Base-by-base conservation (phyloP, 2,113 vertebrate species). In the Archocentrus centrarchus region DNA sequence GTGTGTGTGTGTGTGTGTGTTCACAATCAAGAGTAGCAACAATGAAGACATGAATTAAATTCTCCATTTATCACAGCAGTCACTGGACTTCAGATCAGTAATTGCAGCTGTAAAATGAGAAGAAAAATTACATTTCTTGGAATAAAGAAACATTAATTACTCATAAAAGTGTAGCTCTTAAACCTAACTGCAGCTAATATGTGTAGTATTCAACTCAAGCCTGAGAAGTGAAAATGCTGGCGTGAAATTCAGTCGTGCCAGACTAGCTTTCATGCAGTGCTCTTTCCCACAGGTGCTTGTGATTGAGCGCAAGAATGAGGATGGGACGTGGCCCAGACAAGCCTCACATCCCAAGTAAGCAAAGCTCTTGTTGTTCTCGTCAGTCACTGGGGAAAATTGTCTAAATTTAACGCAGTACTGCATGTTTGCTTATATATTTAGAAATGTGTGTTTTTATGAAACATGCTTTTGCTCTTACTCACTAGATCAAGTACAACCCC, bases 301-400 rank as follows among this genome's bases (percentile, higher is more conserved):
- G 75, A 98, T 99, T 92, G 98, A 99, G 93, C 96, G 96, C 85
- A 98, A 97, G 93, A 99, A 97, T 87, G 97, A 98, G 88, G 98
- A 99, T 92, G 98, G 98, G 77, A 97, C 97, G 0, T 99, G 98
- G 98, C 98, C 98, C 60, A 96, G 97, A 91, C 98, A 99, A 93
- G 93, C 95, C 18, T 93, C 93, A 64, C 96, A 97, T 91, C 79
- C 97, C 81, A 98, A 98, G 98, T 99, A 96, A 97, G 93, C 89
- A 60, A 66, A 44, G 50, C 53, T 6, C 15, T 37, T 73, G 7
- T 79, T 24, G 14, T 75, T 77, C 37, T 17, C 32, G 11, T 2
- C 4, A 55, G 9, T 70, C 11, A 66, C 44, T 64, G 20, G 58
- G 37, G 37, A 39, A 10, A 10, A 39, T 10, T 39, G 37, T 39